These are phyloP conservation scores for Andricus curvator DNA, from an alignment of 2,888 invertebrate genomes.

Conservation along the genomic window DNA sequence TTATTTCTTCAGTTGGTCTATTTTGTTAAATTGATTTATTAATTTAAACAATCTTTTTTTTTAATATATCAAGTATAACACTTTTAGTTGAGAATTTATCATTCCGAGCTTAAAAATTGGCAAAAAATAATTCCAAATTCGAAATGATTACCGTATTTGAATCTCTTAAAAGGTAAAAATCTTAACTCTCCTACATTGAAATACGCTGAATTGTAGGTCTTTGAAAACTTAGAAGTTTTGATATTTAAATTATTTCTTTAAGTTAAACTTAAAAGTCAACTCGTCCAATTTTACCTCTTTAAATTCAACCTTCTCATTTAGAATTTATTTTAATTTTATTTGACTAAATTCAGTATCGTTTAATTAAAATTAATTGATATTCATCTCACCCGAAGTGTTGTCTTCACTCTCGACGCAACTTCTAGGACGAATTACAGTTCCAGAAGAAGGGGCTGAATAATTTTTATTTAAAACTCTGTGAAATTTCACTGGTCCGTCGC, in stretches of 20 bases:
- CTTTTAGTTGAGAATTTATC: too few species aligned
- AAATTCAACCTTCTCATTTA: not conserved
- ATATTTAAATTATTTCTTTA: not conserved
- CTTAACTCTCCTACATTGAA: too few species aligned
- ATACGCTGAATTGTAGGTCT: not conserved
- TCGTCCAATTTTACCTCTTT: not conserved
- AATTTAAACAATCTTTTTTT: too few species aligned
- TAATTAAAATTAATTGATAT: not conserved
- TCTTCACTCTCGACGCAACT: conserved; percentile 51
- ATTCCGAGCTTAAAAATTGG: too few species aligned
- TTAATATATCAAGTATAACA: too few species aligned
- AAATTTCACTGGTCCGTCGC: conserved; percentile 94
- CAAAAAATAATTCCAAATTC: too few species aligned
- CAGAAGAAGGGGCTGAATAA: conserved; percentile 78
- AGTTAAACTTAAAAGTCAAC: not conserved
- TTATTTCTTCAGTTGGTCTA: too few species aligned
- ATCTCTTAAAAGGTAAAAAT: too few species aligned
- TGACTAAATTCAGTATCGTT: not conserved
- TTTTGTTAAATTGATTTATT: too few species aligned
- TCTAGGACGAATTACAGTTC: conserved; percentile 16
- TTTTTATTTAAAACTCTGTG: conserved; percentile 91
- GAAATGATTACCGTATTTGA: too few species aligned
- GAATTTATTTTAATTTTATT: not conserved
- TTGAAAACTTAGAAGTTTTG: too few species aligned
- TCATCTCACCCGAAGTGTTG: conserved; percentile 49